Percentiles rank a stretch among this genome's conserved stretches.
These are phyloP conservation scores for Ramphastos sulfuratus DNA, from an alignment of 2,113 vertebrate species.

Conservation along the genomic window DNA sequence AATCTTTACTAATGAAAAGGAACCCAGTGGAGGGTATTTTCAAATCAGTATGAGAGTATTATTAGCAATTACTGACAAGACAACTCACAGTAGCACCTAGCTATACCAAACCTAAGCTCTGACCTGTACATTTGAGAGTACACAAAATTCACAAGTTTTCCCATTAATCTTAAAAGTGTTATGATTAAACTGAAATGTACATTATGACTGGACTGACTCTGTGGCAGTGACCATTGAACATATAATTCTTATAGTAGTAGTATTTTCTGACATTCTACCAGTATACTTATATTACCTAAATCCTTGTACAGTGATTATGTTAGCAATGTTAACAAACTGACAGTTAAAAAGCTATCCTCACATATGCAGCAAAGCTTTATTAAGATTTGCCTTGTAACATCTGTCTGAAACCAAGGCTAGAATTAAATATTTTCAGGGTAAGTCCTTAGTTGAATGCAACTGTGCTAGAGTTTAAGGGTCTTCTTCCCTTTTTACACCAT, in stretches of 20 bases:
- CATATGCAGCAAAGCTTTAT: not conserved
- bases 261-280: not conserved
- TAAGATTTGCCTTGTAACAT: not conserved
- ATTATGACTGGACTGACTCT: not conserved
- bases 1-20: not conserved
- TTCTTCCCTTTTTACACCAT: not conserved
- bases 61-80: not conserved
- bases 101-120: not conserved
- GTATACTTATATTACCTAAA: not conserved
- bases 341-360: not conserved
- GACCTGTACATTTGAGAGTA: not conserved
- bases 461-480: fast-evolving
- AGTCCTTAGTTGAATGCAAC: not conserved
- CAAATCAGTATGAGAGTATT: not conserved
- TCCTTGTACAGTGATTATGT: fast-evolving
- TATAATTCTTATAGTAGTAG: not conserved
- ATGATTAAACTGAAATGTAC: not conserved
- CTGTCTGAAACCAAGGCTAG: not conserved
- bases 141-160: not conserved
- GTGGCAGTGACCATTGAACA: not conserved
- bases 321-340: not conserved
- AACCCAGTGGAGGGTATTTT: not conserved
- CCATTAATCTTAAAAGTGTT: not conserved
- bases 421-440: not conserved
- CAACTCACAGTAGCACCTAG: not conserved